These are phyloP conservation scores for Hydractinia echinata DNA, from an alignment of 30 jellyfish, hydroid and myxozoan species.

Conservation along the genomic window DNA sequence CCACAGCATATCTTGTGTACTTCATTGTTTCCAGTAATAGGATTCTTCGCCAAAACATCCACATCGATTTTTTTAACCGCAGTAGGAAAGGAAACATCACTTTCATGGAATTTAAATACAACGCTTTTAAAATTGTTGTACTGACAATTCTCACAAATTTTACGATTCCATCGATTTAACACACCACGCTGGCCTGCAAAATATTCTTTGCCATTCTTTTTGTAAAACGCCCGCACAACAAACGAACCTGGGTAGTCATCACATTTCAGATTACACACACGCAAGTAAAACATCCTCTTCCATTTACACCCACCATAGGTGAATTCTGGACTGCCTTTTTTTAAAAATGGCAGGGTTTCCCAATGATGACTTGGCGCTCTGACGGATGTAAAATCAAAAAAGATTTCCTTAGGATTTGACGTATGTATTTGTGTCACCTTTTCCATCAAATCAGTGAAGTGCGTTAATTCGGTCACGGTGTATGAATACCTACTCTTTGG, in stretches of 20 bases:
- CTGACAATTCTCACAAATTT: constrained; percentile 22
- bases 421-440: background rate
- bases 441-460: background rate
- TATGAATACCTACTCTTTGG: background rate
- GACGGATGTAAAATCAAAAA: background rate
- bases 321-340: too few species aligned
- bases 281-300: background rate
- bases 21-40: too few species aligned
- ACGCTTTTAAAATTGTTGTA: background rate
- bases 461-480: background rate
- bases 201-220: background rate
- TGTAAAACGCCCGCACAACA: constrained; percentile 2
- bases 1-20: too few species aligned
- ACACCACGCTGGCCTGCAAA: constrained; percentile 4
- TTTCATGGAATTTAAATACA: too few species aligned
- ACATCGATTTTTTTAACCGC: too few species aligned
- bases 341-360: background rate
- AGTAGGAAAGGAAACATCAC: too few species aligned
- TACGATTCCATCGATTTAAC: constrained; percentile 29
- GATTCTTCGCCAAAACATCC: too few species aligned
- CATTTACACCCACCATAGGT: too few species aligned
- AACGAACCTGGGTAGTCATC: constrained; percentile 29
- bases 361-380: background rate
- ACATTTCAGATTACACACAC: constrained; percentile 20
- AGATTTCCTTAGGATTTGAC: background rate